These are phyloP conservation scores for Pandemis heparana DNA, from an alignment of 2,888 invertebrate genomes.

Conservation along the genomic window DNA sequence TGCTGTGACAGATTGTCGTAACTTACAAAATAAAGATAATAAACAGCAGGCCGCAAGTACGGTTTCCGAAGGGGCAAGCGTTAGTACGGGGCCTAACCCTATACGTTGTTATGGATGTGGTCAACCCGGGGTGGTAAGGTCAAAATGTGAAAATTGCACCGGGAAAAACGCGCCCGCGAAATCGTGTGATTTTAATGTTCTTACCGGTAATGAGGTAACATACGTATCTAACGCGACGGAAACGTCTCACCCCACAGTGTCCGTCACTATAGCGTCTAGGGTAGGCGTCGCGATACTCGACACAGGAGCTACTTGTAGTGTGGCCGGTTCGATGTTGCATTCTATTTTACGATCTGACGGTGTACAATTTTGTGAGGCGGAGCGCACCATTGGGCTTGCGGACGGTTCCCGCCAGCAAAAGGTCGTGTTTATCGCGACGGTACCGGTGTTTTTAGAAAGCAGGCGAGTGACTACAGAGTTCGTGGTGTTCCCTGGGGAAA, in stretches of 20 bases:
- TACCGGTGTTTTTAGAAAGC: background rate
- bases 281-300: too few relatives aligned
- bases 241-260: too few relatives aligned
- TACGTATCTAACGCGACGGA: too few relatives aligned
- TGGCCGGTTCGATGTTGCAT: too few relatives aligned
- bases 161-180: background rate
- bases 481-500: constrained; percentile 13
- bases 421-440: background rate
- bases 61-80: too few relatives aligned
- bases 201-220: background rate
- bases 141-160: background rate
- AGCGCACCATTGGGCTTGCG: constrained; percentile 9
- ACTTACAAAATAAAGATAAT: too few relatives aligned
- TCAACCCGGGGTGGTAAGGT: background rate
- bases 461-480: background rate
- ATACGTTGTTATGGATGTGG: constrained; percentile 14
- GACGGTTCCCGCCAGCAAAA: constrained; percentile 10
- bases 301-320: too few relatives aligned
- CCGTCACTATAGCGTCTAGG: too few relatives aligned
- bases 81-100: background rate
- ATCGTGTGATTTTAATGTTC: background rate
- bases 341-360: too few relatives aligned
- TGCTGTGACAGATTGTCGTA: background rate
- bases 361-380: too few relatives aligned
- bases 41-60: background rate